Evolutionary conservation across 53 echinoderm and acorn worm genomes (phyloP).

Genomic region (Arbacia lixula): DNA sequence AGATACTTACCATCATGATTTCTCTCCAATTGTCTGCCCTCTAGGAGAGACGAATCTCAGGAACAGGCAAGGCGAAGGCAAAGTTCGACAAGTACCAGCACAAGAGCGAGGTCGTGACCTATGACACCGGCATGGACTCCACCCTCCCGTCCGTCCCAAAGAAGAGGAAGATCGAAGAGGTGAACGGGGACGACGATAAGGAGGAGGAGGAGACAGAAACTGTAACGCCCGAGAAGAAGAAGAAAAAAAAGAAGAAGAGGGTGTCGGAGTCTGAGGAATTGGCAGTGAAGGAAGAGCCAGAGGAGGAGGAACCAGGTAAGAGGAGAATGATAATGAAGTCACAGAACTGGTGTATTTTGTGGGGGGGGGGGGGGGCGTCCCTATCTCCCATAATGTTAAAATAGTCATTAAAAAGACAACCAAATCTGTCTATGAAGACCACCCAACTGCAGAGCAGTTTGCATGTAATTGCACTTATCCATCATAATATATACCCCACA

Average conservation of each 20-base stretch:
- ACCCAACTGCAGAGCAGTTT: no score
- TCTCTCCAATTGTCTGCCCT: not conserved
- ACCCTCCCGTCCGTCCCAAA: slow-evolving; percentile 85
- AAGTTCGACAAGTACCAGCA: slow-evolving; percentile 90
- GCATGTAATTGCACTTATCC: no score
- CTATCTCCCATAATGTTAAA: no score
- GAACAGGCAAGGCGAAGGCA: slow-evolving; percentile 89
- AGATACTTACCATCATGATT: no score
- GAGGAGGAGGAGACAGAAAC: slow-evolving; percentile 38
- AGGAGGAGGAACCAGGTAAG: slow-evolving; percentile 54
- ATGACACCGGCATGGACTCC: slow-evolving; percentile 90
- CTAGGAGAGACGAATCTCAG: slow-evolving; percentile 83
- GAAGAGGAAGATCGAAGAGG: slow-evolving; percentile 74
- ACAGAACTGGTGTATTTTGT: no score
- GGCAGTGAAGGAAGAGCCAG: slow-evolving; percentile 43
- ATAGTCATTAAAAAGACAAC: no score
- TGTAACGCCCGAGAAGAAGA: slow-evolving; percentile 57
- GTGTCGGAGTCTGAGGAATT: slow-evolving; percentile 46
- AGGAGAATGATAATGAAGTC: not conserved
- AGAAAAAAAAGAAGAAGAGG: slow-evolving; percentile 84
- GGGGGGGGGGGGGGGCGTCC: no score
- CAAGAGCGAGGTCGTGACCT: slow-evolving; percentile 89
- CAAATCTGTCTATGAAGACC: no score
- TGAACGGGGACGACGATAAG: slow-evolving; percentile 60
- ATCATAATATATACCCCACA: no score